Evolutionary conservation across 2,113 vertebrate genomes (phyloP).

Genomic region (Phyllostomus hastatus): DNA sequence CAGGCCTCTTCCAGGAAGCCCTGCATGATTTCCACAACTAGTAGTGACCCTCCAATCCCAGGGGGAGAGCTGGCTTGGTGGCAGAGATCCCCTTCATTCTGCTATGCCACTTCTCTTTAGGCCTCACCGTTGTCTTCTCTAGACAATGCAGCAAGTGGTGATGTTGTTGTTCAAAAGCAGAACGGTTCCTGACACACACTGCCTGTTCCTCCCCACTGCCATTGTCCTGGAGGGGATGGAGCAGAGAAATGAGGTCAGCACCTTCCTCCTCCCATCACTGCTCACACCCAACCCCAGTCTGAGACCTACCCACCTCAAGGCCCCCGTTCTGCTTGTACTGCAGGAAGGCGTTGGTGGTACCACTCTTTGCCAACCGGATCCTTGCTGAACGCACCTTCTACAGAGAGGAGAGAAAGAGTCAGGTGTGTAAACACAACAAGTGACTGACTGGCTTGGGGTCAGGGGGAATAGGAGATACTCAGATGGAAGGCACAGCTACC

Average conservation of each 20-base stretch:
- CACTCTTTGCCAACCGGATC: conserved; percentile 92
- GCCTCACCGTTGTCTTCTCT: conserved; percentile 92
- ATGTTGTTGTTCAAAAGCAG: conserved; percentile 91
- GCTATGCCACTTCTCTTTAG: not conserved
- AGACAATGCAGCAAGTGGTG: conserved; percentile 92
- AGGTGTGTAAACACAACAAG: not conserved
- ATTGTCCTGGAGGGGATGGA: conserved; percentile 75
- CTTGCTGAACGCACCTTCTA: conserved; percentile 92
- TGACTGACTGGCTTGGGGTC: not conserved
- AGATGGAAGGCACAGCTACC: conserved; percentile 52
- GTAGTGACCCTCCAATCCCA: not conserved
- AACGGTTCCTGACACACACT: conserved; percentile 88
- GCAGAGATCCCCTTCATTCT: not conserved
- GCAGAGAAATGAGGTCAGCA: not conserved
- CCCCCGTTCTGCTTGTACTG: conserved; percentile 89
- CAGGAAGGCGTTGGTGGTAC: conserved; percentile 90
- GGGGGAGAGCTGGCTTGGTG: not conserved
- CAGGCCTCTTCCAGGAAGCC: conserved; percentile 16
- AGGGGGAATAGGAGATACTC: not conserved
- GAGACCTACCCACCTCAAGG: conserved; percentile 81
- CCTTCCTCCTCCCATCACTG: not conserved
- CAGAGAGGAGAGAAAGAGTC: conserved; percentile 12
- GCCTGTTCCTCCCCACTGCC: conserved; percentile 80
- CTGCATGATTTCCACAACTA: not conserved
- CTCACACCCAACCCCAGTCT: not conserved